Evolutionary conservation across 1,140 invertebrate species (phyloP).

Genomic region (Drosophila nebulosa): DNA sequence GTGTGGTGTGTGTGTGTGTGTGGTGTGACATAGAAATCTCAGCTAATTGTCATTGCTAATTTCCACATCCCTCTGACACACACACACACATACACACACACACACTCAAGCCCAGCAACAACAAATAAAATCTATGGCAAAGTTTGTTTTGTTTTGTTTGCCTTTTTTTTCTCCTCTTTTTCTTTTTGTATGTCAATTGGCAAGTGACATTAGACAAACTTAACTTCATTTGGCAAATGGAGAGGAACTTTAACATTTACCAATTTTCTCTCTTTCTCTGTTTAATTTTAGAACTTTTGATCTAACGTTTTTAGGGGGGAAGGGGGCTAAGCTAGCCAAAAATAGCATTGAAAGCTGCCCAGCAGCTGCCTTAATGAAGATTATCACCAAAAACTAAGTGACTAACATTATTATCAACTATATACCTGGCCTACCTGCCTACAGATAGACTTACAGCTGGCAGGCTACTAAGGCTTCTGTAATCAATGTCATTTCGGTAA

Average conservation of each 20-base stretch:
- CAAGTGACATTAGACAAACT: not conserved
- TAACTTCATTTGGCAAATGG: constrained; percentile 1
- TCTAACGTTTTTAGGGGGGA: too few species aligned
- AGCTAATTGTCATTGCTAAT: constrained; percentile 56
- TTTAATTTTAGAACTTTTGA: not conserved
- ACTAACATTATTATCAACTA: too few species aligned
- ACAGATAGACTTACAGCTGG: too few species aligned
- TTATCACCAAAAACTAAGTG: too few species aligned
- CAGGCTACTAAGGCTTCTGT: too few species aligned
- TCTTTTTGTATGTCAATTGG: not conserved
- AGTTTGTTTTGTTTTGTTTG: not conserved
- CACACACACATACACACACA: constrained; percentile 13
- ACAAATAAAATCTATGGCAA: not conserved
- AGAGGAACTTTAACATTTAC: not conserved
- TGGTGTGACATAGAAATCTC: constrained; percentile 21
- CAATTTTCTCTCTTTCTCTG: not conserved
- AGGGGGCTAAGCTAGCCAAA: too few species aligned
- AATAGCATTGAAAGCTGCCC: too few species aligned
- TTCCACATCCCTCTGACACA: constrained; percentile 43
- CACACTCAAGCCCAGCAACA: not conserved
- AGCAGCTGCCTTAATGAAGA: too few species aligned
- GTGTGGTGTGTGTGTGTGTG: not conserved
- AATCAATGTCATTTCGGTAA: too few species aligned
- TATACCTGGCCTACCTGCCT: too few species aligned
- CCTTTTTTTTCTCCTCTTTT: too few species aligned